Percentiles rank a stretch among this genome's conserved stretches.
Conservation (phyloP, 2,113 vertebrate genomes). For the Rousettus leschenaultii region DNA sequence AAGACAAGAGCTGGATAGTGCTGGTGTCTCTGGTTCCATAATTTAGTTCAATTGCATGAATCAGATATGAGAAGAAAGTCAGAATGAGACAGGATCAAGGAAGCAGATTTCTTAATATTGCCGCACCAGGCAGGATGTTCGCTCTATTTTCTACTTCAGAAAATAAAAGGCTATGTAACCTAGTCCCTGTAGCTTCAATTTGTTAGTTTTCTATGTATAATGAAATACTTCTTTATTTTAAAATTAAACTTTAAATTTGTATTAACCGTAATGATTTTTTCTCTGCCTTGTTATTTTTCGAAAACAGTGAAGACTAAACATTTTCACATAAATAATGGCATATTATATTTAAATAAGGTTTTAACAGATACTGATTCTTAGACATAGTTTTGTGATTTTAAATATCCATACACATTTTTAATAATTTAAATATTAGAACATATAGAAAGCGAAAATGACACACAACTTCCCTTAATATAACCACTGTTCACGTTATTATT, state of each 20-base stretch:
- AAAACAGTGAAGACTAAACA: not conserved
- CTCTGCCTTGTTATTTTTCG: not conserved
- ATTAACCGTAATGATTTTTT: not conserved
- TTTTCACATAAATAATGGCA: not conserved
- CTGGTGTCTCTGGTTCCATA: not conserved
- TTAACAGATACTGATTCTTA: not conserved
- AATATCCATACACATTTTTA: not conserved
- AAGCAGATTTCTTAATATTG: not conserved
- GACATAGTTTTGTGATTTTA: not conserved
- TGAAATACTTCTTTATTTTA: not conserved
- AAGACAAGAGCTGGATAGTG: rapidly evolving
- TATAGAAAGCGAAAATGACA: not conserved
- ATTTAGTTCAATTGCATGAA: not conserved
- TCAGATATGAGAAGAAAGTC: not conserved
- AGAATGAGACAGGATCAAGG: not conserved
- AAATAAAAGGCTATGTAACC: not conserved
- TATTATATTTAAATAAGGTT: not conserved
- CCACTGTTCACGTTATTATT: not conserved
- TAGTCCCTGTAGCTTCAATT: not conserved
- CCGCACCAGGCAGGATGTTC: constrained; percentile 43
- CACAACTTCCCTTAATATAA: not conserved
- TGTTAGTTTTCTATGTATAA: not conserved
- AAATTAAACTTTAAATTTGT: not conserved
- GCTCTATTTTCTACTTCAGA: not conserved
- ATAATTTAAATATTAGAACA: not conserved